phyloP scores from a whole-genome alignment of 2,888 invertebrate genomes.

The Eubasilissa splendida region DNA sequence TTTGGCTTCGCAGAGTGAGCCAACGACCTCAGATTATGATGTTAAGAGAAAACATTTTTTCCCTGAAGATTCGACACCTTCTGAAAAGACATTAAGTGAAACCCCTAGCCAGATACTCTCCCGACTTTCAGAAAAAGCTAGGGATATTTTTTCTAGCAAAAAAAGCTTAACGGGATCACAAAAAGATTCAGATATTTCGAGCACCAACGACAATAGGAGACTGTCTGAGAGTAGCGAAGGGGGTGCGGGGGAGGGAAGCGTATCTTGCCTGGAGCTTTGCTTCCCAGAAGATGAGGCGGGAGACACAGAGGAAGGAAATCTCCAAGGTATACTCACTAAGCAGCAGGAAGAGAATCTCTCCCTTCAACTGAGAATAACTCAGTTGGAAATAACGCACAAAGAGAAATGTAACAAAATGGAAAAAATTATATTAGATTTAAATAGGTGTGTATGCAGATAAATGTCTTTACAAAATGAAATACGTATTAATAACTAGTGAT shows the following conservation, averaged over 20 bases:
- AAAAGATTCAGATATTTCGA: constrained; percentile 67
- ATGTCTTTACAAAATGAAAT: too few species aligned
- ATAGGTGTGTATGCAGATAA: constrained; percentile 68
- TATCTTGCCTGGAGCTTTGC: constrained; percentile 70
- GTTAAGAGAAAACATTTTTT: constrained; percentile 69
- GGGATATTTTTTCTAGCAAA: constrained; percentile 71
- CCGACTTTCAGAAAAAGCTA: constrained; percentile 70
- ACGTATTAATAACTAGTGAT: too few species aligned
- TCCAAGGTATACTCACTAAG: constrained; percentile 65
- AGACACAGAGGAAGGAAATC: constrained; percentile 60
- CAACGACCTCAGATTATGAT: constrained; percentile 67
- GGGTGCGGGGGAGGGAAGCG: constrained; percentile 66
- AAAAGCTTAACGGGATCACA: constrained; percentile 67
- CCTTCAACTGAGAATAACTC: constrained; percentile 72
- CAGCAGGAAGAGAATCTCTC: constrained; percentile 71
- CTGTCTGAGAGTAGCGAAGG: constrained; percentile 66
- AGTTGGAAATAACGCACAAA: constrained; percentile 67
- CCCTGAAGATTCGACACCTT: constrained; percentile 64
- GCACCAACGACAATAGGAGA: constrained; percentile 67
- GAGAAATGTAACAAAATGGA: constrained; percentile 70
- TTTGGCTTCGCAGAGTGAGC: constrained; percentile 66
- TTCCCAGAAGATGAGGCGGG: constrained; percentile 68
- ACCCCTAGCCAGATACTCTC: constrained; percentile 70
- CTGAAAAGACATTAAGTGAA: constrained; percentile 66
- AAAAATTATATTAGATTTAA: constrained; percentile 75